These are phyloP conservation scores for Poeciliopsis paucimaculata DNA, from an alignment of 2,797 vertebrate genomes.

Conservation along the genomic window DNA sequence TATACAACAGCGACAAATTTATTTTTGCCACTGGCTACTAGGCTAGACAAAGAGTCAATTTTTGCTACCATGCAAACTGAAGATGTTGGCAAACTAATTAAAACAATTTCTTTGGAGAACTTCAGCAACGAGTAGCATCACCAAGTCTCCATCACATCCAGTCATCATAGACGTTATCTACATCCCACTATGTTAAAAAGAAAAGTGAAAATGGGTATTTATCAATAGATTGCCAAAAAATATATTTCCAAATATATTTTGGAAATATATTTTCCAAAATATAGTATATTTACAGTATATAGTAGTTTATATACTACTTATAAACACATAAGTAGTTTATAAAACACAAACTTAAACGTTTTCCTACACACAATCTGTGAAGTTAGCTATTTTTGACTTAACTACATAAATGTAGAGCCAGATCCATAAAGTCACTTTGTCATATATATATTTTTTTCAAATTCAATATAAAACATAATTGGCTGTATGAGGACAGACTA, in stretches of 20 bases:
- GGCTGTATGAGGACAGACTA: neutral
- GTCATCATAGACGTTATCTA: too few species aligned
- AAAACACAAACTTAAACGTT: neutral
- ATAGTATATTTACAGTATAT: too few species aligned
- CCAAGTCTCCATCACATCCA: too few species aligned
- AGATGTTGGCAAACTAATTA: too few species aligned
- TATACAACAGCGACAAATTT: neutral
- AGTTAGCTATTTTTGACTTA: neutral
- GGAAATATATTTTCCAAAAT: too few species aligned
- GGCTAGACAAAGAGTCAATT: neutral
- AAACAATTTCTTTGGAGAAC: too few species aligned
- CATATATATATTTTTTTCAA: neutral
- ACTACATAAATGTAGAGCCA: neutral
- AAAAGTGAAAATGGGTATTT: neutral
- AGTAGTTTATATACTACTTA: too few species aligned
- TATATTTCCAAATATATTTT: neutral
- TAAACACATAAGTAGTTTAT: neutral
- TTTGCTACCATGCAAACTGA: too few species aligned
- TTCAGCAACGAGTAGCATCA: too few species aligned
- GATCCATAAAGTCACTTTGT: neutral
- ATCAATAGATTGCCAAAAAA: neutral
- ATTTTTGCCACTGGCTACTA: neutral
- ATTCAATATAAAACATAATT: neutral
- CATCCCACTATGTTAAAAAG: neutral
- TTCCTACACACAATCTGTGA: neutral